Evolutionary conservation across 2,113 vertebrate species (phyloP), one percentile per base, ranked within the genome.

Genomic region (Leiothrix lutea): DNA sequence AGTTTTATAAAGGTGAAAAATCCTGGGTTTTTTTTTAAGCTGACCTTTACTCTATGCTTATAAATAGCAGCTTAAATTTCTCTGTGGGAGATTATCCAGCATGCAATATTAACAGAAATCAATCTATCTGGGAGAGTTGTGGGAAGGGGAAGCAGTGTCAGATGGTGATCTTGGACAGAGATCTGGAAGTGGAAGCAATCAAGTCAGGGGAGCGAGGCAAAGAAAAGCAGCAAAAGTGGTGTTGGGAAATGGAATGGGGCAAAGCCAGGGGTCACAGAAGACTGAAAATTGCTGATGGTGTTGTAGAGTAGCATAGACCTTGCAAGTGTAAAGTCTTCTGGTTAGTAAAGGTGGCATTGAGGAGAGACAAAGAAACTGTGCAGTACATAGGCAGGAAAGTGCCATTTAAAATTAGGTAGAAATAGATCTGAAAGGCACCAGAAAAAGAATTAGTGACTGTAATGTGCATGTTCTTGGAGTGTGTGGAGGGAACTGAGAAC

Each of bases 381-480:
- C 72, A 28, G 15, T 58, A 3, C 44, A 31, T 5, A 57, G n/a
- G 7, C 40, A 60, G 29, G 21, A 22, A 85, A 51, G 24, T 64
- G 11, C 12, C 16, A 17, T 33, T 31, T 73, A 24, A 84, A 77
- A 48, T 77, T 28, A 61, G 11, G 13, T 24, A 38, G 33, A 47
- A 83, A 65, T 61, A n/a, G 3, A 24, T 44, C 18, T 71, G 35
- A 86, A 71, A 69, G 21, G 35, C 17, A 78, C 11, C 12, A 50
- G 70, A 17, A 29, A 47, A 42, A 66, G n/a, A 57, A 15, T 2
- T 23, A 12, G 19, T 56, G 36, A 53, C 33, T 42, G 8, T 35
- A 33, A 38, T 58, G 29, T 61, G 47, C 5, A 0, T 14, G 5
- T 25, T 80, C 58, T 80, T 9, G 2, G n/a, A 38, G 24, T 3